phyloP scores from a whole-genome alignment of 2,797 vertebrate genomes.

The Chelmon rostratus region DNA sequence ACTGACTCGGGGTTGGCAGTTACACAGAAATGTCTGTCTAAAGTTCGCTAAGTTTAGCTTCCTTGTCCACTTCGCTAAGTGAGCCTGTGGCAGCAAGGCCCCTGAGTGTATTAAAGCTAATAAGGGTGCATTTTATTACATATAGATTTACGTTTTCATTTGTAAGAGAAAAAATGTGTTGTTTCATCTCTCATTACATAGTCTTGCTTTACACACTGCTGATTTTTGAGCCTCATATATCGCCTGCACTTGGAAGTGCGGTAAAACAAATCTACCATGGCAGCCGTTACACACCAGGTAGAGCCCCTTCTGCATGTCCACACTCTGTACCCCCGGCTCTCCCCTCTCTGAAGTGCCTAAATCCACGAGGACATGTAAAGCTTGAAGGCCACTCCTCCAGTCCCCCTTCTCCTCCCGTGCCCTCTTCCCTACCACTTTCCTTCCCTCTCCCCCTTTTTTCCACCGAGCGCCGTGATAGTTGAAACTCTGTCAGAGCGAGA shows the following conservation, averaged over 20 bases:
- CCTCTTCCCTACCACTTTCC: conserved; percentile 14
- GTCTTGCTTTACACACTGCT: background rate
- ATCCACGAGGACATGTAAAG: conserved; percentile 71
- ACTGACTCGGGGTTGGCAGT: background rate
- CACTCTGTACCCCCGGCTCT: background rate
- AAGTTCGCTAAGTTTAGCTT: background rate
- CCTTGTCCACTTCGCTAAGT: too few species aligned
- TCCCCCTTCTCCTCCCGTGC: conserved; percentile 32
- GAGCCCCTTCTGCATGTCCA: conserved; percentile 11
- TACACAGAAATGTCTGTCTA: background rate
- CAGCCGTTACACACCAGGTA: conserved; percentile 16
- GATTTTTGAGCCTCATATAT: background rate
- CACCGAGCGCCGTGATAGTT: conserved; percentile 34
- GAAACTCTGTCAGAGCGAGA: conserved; percentile 45
- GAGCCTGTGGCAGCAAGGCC: background rate
- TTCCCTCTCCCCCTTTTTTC: background rate
- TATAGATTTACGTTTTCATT: background rate
- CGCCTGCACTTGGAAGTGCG: background rate
- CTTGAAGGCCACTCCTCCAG: conserved; percentile 52
- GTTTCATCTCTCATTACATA: background rate
- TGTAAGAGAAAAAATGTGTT: background rate
- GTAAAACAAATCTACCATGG: background rate
- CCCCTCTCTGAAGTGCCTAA: conserved; percentile 38
- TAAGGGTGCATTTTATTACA: background rate
- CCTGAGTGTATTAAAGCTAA: too few species aligned